Evolutionary conservation across 2,113 vertebrate species (phyloP), one percentile per base, ranked within the genome.

Genomic region (Ophiodon elongatus): DNA sequence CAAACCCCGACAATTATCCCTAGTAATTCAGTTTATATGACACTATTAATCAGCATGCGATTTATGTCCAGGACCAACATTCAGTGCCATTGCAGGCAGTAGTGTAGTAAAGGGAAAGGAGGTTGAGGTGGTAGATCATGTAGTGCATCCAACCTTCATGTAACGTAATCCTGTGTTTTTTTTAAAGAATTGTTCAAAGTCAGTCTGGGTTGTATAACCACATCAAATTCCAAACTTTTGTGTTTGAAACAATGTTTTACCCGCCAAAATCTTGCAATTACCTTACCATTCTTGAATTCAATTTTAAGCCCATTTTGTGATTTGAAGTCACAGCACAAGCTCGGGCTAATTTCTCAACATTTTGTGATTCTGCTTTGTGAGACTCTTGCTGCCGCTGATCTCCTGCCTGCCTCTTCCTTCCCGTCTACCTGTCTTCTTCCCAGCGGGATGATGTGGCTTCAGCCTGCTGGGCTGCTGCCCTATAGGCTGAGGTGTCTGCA

Each of bases 391-490:
- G 43, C 25, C 31, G 23, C 56, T 66, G 37, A 66, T 57, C 43
- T n/a, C n/a, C 33, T 50, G 45, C 73, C 57, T 70, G 67, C 9
- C 45, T 71, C 54, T 80, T 13, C 23, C 65, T 74, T 50, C 33
- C 27, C 9, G 0, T 57, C 15, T 65, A 56, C 9, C 73, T 47
- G 23, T 73, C 21, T 41, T 15, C 39, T 52, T 63, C 14, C 68
- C 35, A 63, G 45, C 54, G 11, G 39, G 13, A 47, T 73, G 67
- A 63, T 69, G 29, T 35, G 29, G 45, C 5, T 74, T 29, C n/a
- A n/a, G n/a, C n/a, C n/a, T 60, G 52, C 39, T 59, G 52, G 37
- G 21, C 33, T 43, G 31, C 43, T 19, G 10, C 56, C 25, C 21
- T 63, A 27, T 25, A 7, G 25, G 17, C 43, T 21, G 56, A 39